These are phyloP conservation scores for Eupeodes latifasciatus DNA, from an alignment of 2,888 invertebrate species.

Conservation along the genomic window DNA sequence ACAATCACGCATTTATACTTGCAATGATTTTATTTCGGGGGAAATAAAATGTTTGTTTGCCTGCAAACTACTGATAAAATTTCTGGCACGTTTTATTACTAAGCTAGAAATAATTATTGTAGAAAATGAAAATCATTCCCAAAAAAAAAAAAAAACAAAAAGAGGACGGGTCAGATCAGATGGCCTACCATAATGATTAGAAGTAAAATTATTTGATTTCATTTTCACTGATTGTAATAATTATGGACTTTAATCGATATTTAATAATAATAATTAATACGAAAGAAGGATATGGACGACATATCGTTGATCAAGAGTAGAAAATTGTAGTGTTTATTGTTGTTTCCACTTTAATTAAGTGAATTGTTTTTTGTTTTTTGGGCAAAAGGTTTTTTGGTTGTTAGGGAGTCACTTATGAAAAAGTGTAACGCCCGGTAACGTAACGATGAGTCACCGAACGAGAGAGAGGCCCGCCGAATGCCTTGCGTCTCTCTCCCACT, in stretches of 20 bases:
- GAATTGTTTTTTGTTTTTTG: too few species aligned
- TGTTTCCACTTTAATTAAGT: too few species aligned
- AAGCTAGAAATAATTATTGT: not conserved
- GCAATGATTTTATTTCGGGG: not conserved
- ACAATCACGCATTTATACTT: conserved; percentile 13
- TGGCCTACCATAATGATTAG: not conserved
- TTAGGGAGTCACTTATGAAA: too few species aligned
- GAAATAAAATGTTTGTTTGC: not conserved
- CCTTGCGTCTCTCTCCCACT: too few species aligned
- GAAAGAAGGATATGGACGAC: not conserved
- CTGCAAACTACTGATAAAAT: conserved; percentile 28
- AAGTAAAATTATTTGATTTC: conserved; percentile 6
- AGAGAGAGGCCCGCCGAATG: too few species aligned
- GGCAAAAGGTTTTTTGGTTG: too few species aligned
- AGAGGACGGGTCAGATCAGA: not conserved
- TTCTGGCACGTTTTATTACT: not conserved
- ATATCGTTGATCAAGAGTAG: not conserved
- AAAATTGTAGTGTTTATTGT: not conserved
- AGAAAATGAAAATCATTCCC: not conserved
- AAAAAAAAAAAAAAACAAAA: not conserved
- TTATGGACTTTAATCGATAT: not conserved
- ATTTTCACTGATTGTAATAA: not conserved
- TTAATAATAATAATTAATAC: not conserved
- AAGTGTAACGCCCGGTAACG: too few species aligned
- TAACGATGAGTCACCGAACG: too few species aligned